Evolutionary conservation across 2,797 vertebrate genomes (phyloP).

Genomic region (Neosalanx taihuensis): DNA sequence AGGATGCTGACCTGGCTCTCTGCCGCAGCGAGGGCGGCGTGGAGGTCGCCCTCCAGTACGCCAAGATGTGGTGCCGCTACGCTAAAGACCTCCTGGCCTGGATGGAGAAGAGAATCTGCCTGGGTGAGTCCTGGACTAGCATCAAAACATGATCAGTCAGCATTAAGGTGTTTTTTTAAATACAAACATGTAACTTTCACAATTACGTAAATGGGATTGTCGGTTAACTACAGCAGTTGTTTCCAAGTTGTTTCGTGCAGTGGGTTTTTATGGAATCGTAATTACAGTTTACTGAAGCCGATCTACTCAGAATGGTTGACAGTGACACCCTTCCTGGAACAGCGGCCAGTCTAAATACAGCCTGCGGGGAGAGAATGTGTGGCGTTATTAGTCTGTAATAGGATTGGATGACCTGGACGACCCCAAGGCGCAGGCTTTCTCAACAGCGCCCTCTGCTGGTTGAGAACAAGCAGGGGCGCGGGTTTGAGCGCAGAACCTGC

Average conservation of each 20-base stretch:
- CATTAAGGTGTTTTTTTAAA: too few species aligned
- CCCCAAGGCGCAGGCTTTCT: background rate
- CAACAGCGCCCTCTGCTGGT: background rate
- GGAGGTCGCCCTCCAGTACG: constrained; percentile 83
- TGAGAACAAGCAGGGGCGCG: background rate
- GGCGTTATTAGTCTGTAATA: constrained; percentile 17
- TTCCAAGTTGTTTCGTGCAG: too few species aligned
- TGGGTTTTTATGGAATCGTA: constrained; percentile 9
- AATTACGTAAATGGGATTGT: too few species aligned
- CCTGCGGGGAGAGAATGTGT: constrained; percentile 3
- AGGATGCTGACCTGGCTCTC: constrained; percentile 84
- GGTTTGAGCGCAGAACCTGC: background rate
- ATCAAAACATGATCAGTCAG: too few species aligned
- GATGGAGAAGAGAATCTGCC: constrained; percentile 86
- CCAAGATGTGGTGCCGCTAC: constrained; percentile 92
- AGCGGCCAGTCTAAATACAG: constrained; percentile 14
- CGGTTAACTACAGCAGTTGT: too few species aligned
- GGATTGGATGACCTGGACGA: constrained; percentile 6
- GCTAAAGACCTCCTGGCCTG: constrained; percentile 89
- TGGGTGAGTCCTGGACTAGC: constrained; percentile 71
- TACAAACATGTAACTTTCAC: too few species aligned
- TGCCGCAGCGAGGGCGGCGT: constrained; percentile 83
- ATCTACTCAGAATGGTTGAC: background rate
- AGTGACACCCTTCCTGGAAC: constrained; percentile 15
- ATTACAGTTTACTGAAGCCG: background rate